Evolutionary conservation across 2,797 vertebrate species (phyloP).

Genomic region (Columba guinea): DNA sequence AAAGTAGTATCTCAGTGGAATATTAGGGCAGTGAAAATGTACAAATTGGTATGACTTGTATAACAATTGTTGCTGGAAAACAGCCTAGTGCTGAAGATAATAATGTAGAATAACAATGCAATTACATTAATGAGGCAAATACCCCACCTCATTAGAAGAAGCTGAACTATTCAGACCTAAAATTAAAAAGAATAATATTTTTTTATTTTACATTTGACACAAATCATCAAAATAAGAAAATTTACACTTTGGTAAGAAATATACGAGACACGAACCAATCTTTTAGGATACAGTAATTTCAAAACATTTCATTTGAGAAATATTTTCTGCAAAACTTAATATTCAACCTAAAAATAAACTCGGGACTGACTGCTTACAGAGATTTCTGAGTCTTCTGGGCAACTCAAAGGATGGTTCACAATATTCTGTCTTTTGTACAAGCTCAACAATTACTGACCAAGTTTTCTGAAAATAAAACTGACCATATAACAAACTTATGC

Average conservation of each 20-base stretch:
- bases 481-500: not conserved
- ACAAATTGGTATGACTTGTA: slow-evolving; percentile 72
- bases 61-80: slow-evolving; percentile 73
- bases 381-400: not conserved
- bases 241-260: not conserved
- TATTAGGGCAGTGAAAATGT: slow-evolving; percentile 69
- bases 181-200: not conserved
- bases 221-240: not conserved
- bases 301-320: not conserved
- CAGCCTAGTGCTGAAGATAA: slow-evolving; percentile 32
- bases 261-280: not conserved
- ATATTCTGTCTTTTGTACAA: not conserved
- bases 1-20: slow-evolving; percentile 68
- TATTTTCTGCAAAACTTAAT: not conserved
- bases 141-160: slow-evolving; percentile 55
- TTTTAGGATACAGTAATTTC: not conserved
- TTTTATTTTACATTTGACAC: not conserved
- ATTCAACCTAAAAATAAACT: not conserved
- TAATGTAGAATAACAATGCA: slow-evolving; percentile 38
- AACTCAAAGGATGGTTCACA: not conserved
- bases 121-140: slow-evolving; percentile 68
- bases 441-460: not conserved
- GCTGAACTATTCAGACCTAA: not conserved
- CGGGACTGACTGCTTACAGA: not conserved
- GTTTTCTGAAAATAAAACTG: not conserved